Percentiles rank a stretch among this genome's conserved stretches.
phyloP scores from a whole-genome alignment of 2,888 invertebrate genomes.

The Bombylius major region DNA sequence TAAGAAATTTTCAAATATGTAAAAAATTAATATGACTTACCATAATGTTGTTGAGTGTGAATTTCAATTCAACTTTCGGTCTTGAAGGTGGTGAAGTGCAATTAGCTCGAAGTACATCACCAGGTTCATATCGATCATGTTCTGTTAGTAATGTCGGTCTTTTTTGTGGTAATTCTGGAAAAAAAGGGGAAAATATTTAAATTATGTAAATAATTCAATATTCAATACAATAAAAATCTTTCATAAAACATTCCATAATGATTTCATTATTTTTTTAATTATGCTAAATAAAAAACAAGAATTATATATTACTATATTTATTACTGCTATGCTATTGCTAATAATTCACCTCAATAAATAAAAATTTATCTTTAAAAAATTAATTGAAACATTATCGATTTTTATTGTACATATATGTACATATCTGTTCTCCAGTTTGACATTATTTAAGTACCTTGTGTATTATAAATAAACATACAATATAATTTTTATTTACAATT shows the following conservation, averaged over 20 bases:
- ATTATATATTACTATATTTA: background rate
- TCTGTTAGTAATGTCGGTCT: constrained; percentile 59
- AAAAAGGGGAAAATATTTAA: background rate
- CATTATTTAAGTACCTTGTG: no score
- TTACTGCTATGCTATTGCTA: no score
- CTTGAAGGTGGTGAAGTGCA: constrained; percentile 68
- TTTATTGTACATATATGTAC: no score
- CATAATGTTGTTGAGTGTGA: constrained; percentile 63
- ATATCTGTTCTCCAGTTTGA: no score
- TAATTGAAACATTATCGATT: no score
- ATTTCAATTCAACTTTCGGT: constrained; percentile 60
- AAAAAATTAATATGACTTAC: constrained; percentile 42
- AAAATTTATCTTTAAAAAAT: no score
- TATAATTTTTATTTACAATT: no score
- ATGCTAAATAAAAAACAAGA: background rate
- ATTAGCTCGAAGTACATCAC: constrained; percentile 61
- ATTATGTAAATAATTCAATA: no score
- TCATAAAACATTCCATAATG: background rate
- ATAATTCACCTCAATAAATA: no score
- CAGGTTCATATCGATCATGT: constrained; percentile 59
- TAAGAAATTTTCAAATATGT: no score
- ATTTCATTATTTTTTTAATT: background rate
- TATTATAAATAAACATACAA: no score
- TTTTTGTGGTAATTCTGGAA: constrained; percentile 53
- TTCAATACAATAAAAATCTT: no score